These are phyloP conservation scores for Hyposoter didymator DNA, from an alignment of 2,888 invertebrate species.

Conservation along the genomic window DNA sequence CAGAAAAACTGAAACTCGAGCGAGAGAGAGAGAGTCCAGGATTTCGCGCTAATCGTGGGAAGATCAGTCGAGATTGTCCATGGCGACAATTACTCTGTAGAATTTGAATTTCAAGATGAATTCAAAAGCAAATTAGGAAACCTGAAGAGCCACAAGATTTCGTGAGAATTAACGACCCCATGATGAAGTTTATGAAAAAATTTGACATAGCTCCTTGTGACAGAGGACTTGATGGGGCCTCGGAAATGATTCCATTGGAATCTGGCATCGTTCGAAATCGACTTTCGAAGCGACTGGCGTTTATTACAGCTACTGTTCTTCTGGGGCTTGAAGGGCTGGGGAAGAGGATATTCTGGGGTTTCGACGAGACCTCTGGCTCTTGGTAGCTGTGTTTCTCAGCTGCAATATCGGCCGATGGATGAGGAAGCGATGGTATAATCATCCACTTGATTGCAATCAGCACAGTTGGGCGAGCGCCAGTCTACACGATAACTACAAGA, in stretches of 20 bases:
- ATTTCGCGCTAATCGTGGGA: not conserved
- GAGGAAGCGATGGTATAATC: conserved; percentile 65
- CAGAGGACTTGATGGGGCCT: not conserved
- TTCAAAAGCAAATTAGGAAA: not conserved
- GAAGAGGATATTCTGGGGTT: conserved; percentile 17
- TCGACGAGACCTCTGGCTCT: conserved; percentile 30
- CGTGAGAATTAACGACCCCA: not conserved
- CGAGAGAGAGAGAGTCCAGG: too few relatives aligned
- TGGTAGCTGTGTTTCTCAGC: conserved; percentile 23
- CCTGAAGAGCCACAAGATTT: not conserved
- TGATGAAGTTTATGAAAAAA: conserved; percentile 13
- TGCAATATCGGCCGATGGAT: conserved; percentile 54
- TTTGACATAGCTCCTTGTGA: conserved; percentile 21
- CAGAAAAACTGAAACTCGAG: too few relatives aligned
- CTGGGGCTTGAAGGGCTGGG: conserved; percentile 13
- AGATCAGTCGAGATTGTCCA: not conserved
- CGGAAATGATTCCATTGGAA: conserved; percentile 13
- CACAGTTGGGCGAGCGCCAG: conserved; percentile 69
- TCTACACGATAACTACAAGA: conserved; percentile 71
- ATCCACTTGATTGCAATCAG: conserved; percentile 72
- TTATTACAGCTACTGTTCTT: conserved; percentile 19
- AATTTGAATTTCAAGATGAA: not conserved
- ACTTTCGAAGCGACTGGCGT: conserved; percentile 29
- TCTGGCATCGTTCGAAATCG: conserved; percentile 10
- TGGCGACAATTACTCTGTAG: not conserved